Conservation (phyloP, 2,888 invertebrate species). For the Isotomurus palustris region DNA sequence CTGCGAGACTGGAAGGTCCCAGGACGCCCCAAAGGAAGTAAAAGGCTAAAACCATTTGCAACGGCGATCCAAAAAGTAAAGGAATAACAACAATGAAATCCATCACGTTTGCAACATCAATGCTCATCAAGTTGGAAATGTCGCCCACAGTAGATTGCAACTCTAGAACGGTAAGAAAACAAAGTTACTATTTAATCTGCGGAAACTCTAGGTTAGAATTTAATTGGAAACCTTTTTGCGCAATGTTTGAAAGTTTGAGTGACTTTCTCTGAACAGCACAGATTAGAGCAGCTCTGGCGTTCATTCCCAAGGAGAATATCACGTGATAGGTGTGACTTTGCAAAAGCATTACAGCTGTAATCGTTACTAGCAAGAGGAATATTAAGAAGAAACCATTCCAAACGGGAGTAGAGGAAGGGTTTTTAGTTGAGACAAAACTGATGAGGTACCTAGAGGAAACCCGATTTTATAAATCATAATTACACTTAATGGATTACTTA, state of each 20-base stretch:
- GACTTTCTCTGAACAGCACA: slow-evolving; percentile 58
- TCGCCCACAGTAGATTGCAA: slow-evolving; percentile 78
- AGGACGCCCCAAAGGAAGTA: slow-evolving; percentile 54
- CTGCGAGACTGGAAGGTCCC: slow-evolving; percentile 56
- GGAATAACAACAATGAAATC: slow-evolving; percentile 53
- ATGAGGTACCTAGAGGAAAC: too few species aligned
- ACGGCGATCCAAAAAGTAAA: slow-evolving; percentile 54
- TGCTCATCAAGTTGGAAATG: slow-evolving; percentile 88
- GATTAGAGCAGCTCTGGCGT: slow-evolving; percentile 55
- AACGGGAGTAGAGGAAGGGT: too few species aligned
- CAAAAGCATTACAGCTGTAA: too few species aligned
- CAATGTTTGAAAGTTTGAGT: slow-evolving; percentile 35
- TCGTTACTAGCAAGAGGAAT: too few species aligned
- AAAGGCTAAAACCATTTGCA: slow-evolving; percentile 51
- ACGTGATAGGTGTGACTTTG: slow-evolving; percentile 57
- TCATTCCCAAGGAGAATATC: slow-evolving; percentile 57
- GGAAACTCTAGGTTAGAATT: too few species aligned
- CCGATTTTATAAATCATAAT: too few species aligned
- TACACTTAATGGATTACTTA: too few species aligned
- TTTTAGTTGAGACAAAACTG: too few species aligned
- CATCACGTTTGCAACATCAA: slow-evolving; percentile 63
- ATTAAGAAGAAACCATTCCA: too few species aligned
- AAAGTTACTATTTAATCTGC: not conserved
- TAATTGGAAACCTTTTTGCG: slow-evolving; percentile 40
- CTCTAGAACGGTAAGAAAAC: slow-evolving; percentile 15